Conservation (phyloP, 1,140 invertebrate genomes). For the Delia radicum region DNA sequence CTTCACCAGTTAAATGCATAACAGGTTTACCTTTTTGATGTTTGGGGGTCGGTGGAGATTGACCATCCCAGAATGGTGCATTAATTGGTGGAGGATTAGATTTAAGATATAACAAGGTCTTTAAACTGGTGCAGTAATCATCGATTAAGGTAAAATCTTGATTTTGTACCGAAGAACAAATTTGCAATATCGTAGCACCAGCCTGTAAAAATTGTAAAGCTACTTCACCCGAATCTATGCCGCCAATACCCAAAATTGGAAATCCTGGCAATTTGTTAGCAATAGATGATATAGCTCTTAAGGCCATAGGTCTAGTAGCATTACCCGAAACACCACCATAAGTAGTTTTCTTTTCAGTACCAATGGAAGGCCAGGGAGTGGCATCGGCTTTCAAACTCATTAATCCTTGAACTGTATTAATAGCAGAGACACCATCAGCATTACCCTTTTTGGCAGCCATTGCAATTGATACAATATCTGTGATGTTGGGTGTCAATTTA, state of each 20-base stretch:
- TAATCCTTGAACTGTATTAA: conserved; percentile 93
- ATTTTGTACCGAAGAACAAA: conserved; percentile 96
- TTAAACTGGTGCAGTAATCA: conserved; percentile 89
- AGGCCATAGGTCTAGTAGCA: conserved; percentile 88
- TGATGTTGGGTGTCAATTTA: conserved; percentile 97
- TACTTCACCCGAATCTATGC: conserved; percentile 93
- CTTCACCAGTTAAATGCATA: conserved; percentile 62
- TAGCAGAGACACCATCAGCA: conserved; percentile 93
- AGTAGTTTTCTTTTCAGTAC: conserved; percentile 78
- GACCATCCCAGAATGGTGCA: conserved; percentile 82
- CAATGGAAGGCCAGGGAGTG: conserved; percentile 89
- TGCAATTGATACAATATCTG: conserved; percentile 87
- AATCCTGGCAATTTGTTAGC: conserved; percentile 81
- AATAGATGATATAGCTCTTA: conserved; percentile 86
- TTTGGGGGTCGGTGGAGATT: conserved; percentile 84
- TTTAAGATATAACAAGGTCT: conserved; percentile 84
- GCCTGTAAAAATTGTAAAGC: conserved; percentile 90
- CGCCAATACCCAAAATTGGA: conserved; percentile 92
- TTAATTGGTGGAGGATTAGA: conserved; percentile 62
- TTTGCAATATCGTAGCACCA: conserved; percentile 88
- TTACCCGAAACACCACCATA: conserved; percentile 97
- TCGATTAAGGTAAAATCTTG: conserved; percentile 96
- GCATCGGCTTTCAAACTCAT: conserved; percentile 84
- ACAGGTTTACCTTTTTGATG: conserved; percentile 94
- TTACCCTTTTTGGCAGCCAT: conserved; percentile 89